These are phyloP conservation scores for Glossosoma conforme DNA, from an alignment of 1,140 invertebrate species.

Conservation along the genomic window DNA sequence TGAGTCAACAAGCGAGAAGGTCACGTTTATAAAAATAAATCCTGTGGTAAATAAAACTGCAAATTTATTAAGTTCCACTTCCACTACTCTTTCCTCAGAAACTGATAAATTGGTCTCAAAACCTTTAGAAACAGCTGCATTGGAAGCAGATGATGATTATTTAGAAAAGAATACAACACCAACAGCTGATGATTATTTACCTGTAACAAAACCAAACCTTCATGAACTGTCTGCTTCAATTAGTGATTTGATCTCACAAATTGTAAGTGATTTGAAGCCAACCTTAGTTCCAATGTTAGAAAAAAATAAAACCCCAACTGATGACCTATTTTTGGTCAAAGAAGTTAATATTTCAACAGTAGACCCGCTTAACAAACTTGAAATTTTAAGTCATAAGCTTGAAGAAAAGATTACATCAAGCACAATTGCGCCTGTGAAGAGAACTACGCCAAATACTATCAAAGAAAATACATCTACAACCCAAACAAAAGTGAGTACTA, in stretches of 20 bases:
- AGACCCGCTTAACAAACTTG: no score
- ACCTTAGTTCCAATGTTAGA: conserved; percentile 10
- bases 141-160: conserved; percentile 16
- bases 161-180: conserved; percentile 9
- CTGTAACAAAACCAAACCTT: conserved; percentile 15
- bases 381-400: no score
- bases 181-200: conserved; percentile 3
- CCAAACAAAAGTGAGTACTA: conserved; percentile 21
- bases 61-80: no score
- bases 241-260: conserved; percentile 28
- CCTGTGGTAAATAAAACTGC: no score
- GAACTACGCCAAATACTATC: not conserved
- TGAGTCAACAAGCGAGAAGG: no score
- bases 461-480: not conserved
- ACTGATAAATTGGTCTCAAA: no score
- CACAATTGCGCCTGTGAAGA: conserved; percentile 7
- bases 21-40: no score
- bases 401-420: no score
- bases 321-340: no score
- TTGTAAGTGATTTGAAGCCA: conserved; percentile 17
- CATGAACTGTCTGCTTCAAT: conserved; percentile 24
- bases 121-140: not conserved
- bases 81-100: not conserved
- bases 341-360: no score
- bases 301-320: no score